These are phyloP conservation scores for Luperina testacea DNA, from an alignment of 2,888 invertebrate species.

Conservation along the genomic window DNA sequence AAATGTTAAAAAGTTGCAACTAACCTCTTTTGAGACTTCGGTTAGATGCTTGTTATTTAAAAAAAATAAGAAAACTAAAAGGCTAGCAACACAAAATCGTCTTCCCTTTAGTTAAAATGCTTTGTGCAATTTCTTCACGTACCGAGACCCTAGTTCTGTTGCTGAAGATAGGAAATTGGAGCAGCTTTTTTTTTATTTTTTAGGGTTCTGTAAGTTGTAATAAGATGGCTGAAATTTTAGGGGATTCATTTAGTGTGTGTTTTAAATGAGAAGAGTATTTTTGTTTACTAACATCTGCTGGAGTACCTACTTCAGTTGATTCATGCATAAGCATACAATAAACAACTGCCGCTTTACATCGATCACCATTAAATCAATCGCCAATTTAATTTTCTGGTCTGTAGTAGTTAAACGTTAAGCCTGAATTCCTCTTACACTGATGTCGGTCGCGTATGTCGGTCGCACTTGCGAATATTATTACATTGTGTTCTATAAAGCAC, in stretches of 20 bases:
- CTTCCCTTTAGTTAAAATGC: conserved; percentile 47
- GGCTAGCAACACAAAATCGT: conserved; percentile 36
- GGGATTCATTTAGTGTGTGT: neutral
- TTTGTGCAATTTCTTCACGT: conserved; percentile 59
- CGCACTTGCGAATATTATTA: no score
- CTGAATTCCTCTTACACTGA: no score
- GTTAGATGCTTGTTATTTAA: conserved; percentile 49
- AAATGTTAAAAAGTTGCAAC: conserved; percentile 36
- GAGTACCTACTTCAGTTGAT: neutral
- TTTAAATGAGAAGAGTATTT: neutral
- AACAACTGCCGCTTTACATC: no score
- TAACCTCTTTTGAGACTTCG: conserved; percentile 41
- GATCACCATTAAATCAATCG: no score
- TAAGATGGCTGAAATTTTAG: neutral
- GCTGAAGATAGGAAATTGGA: conserved; percentile 51
- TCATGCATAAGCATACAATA: no score
- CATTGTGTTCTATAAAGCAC: no score
- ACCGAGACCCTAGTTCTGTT: conserved; percentile 32
- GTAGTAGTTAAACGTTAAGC: no score
- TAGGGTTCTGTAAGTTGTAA: conserved; percentile 20
- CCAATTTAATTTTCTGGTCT: no score
- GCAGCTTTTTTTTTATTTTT: conserved; percentile 20
- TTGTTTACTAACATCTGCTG: neutral
- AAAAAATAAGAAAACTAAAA: conserved; percentile 38
- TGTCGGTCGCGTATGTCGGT: no score